These are phyloP conservation scores for Paramuricea clavata DNA, from an alignment of 92 coral and sea anemone genomes.

Conservation along the genomic window DNA sequence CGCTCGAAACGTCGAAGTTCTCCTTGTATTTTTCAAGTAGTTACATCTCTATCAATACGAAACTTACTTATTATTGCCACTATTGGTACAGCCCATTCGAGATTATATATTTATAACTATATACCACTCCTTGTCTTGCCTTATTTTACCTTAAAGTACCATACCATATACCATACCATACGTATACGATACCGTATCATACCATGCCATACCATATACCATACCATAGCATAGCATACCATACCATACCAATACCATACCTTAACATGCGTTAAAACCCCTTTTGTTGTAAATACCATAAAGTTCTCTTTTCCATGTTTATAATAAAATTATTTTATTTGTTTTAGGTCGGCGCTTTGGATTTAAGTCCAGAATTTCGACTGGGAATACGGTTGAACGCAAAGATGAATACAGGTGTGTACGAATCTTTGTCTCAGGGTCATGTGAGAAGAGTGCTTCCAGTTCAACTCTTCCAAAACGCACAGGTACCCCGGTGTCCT, in stretches of 20 bases:
- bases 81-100: no score
- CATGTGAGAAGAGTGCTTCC: not conserved
- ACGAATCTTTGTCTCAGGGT: not conserved
- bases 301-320: not conserved
- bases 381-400: slow-evolving; percentile 80
- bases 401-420: slow-evolving; percentile 74
- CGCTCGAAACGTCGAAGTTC: no score
- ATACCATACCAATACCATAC: not conserved
- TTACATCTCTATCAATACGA: no score
- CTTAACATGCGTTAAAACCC: not conserved
- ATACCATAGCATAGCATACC: not conserved
- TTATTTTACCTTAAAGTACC: not conserved
- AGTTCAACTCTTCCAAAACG: not conserved
- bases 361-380: slow-evolving; percentile 71
- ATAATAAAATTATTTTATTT: not conserved
- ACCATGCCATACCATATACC: not conserved
- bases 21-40: no score
- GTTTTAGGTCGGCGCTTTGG: slow-evolving; percentile 81
- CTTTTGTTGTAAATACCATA: no score
- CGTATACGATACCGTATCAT: not conserved
- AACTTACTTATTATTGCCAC: no score
- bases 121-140: not conserved
- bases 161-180: not conserved
- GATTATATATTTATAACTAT: not conserved
- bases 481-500: not conserved